Conservation (phyloP, 2,113 vertebrate genomes). For the Lethenteron reissneri region DNA sequence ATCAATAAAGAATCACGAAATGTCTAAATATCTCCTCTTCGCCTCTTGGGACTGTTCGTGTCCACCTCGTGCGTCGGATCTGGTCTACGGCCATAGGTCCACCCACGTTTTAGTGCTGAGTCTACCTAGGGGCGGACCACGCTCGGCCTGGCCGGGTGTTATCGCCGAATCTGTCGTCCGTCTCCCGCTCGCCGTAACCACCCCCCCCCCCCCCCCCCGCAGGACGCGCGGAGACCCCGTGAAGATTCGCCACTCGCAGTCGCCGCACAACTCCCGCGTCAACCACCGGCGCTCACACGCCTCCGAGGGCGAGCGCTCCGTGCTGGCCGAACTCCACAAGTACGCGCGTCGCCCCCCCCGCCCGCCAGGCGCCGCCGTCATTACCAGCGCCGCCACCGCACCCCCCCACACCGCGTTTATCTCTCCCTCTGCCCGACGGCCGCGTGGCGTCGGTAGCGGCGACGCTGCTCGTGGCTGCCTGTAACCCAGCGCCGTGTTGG, state of each 20-base stretch:
- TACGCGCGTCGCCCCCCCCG: not conserved
- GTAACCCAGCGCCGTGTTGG: too few relatives aligned
- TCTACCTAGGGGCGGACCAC: not conserved
- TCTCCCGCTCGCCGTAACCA: not conserved
- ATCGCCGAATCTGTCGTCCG: not conserved
- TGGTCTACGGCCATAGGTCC: not conserved
- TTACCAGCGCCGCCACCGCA: too few relatives aligned
- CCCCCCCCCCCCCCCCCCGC: constrained; percentile 9
- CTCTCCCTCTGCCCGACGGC: too few relatives aligned
- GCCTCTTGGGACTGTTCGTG: not conserved
- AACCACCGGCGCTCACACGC: constrained; percentile 52
- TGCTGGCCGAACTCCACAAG: constrained; percentile 39
- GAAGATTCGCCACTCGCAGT: constrained; percentile 51
- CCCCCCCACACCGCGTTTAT: too few relatives aligned
- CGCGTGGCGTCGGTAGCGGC: too few relatives aligned
- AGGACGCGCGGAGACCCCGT: constrained; percentile 61
- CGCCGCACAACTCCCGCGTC: constrained; percentile 43
- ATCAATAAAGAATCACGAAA: too few relatives aligned
- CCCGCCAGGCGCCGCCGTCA: too few relatives aligned
- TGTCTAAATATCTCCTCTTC: not conserved
- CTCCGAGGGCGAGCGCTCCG: constrained; percentile 55
- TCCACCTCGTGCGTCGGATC: not conserved
- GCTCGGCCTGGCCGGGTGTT: not conserved
- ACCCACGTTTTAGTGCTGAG: not conserved
- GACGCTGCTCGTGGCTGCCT: too few relatives aligned